Conservation (phyloP, 2,888 invertebrate genomes). For the Acrobeloides nanus region DNA sequence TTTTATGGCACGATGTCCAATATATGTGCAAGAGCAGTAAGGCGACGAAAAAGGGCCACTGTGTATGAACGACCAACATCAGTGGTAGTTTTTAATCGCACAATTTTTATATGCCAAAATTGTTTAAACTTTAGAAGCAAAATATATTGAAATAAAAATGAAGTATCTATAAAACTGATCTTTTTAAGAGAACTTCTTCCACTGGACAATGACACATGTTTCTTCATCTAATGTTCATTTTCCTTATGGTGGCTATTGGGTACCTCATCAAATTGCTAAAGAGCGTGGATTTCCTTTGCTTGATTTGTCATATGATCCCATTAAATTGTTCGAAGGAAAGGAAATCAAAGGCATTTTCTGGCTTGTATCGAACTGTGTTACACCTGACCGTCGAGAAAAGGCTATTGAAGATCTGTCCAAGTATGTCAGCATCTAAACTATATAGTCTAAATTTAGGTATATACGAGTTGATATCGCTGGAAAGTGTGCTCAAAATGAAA, state of each 20-base stretch:
- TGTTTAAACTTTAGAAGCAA: too few relatives aligned
- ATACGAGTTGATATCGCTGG: conserved; percentile 43
- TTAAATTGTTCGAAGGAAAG: conserved; percentile 26
- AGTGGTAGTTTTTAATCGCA: too few relatives aligned
- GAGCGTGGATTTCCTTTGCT: conserved; percentile 24
- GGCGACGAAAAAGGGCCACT: too few relatives aligned
- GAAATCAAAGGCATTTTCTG: conserved; percentile 35
- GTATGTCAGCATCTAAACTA: too few relatives aligned
- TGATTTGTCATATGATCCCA: background rate
- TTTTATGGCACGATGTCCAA: too few relatives aligned
- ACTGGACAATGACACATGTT: conserved; percentile 60
- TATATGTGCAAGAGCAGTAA: too few relatives aligned
- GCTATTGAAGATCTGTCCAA: conserved; percentile 34
- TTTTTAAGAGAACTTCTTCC: conserved; percentile 56
- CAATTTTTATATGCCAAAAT: too few relatives aligned
- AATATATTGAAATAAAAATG: too few relatives aligned
- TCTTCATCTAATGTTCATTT: conserved; percentile 55
- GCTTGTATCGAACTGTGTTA: conserved; percentile 50
- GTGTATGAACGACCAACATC: too few relatives aligned
- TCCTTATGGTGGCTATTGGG: conserved; percentile 54
- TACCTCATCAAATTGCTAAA: conserved; percentile 26
- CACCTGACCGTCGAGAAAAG: conserved; percentile 31
- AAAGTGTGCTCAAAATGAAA: conserved; percentile 29
- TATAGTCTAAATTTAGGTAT: conserved; percentile 32
- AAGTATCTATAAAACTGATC: background rate